Conservation (phyloP, 2,888 invertebrate genomes). For the Epinotia ramella region DNA sequence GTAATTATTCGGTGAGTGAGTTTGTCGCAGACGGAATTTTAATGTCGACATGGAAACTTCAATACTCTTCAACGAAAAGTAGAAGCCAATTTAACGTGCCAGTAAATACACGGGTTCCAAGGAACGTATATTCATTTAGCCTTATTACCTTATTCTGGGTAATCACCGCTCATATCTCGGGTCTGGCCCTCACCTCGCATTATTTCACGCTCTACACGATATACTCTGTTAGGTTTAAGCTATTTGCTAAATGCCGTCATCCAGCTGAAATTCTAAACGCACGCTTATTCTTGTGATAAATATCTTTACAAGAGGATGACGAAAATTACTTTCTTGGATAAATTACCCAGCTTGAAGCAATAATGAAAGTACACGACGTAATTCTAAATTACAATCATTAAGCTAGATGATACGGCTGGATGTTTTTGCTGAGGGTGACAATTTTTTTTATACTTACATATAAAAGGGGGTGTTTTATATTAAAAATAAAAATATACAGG, state of each 20-base stretch:
- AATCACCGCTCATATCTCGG: background rate
- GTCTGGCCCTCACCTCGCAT: background rate
- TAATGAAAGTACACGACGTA: background rate
- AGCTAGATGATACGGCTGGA: background rate
- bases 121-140: background rate
- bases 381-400: background rate
- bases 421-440: no score
- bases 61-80: background rate
- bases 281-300: background rate
- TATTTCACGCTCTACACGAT: background rate
- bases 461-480: no score
- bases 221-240: conserved; percentile 1
- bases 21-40: no score
- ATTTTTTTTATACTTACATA: no score
- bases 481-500: no score
- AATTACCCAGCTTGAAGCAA: background rate
- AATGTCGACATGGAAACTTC: no score
- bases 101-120: no score
- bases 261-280: background rate
- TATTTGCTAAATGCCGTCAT: conserved; percentile 4
- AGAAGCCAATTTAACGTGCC: background rate
- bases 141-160: background rate
- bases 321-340: background rate
- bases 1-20: no score
- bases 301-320: background rate